Evolutionary conservation across 2,888 invertebrate genomes (phyloP).

Genomic region (Pachliopta kotzebuea): DNA sequence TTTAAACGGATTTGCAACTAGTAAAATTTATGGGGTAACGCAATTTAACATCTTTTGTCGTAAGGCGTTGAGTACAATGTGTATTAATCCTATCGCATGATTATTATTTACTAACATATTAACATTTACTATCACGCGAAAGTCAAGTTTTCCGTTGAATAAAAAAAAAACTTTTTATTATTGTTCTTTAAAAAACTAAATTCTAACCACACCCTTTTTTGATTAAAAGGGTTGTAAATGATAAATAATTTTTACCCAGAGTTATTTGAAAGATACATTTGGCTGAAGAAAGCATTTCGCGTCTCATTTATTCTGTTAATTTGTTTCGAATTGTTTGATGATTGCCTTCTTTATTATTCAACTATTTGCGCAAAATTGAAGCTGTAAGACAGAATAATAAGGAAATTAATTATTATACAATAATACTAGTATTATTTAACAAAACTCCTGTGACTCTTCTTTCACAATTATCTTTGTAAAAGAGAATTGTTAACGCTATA

Average conservation of each 20-base stretch:
- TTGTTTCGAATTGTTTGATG: constrained; percentile 28
- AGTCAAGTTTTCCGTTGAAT: too few relatives aligned
- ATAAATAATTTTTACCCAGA: constrained; percentile 2
- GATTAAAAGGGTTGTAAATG: not conserved
- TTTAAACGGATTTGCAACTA: too few relatives aligned
- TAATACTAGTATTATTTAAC: not conserved
- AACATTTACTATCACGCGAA: too few relatives aligned
- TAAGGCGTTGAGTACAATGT: too few relatives aligned
- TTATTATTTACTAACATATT: too few relatives aligned
- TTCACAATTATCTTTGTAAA: not conserved
- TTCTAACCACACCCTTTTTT: not conserved
- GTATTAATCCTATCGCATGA: too few relatives aligned
- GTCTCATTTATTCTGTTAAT: constrained; percentile 26
- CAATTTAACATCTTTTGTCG: too few relatives aligned
- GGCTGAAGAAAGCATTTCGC: constrained; percentile 15
- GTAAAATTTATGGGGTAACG: too few relatives aligned
- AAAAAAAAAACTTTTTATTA: too few relatives aligned
- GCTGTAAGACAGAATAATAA: not conserved
- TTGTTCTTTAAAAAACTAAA: too few relatives aligned
- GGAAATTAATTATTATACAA: not conserved
- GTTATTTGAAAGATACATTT: constrained; percentile 20
- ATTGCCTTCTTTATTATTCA: constrained; percentile 14
- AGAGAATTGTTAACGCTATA: not conserved
- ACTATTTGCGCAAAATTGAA: constrained; percentile 8
- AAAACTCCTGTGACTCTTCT: not conserved